phyloP scores from a whole-genome alignment of 2,113 vertebrate species.

The Vanacampus margaritifer region DNA sequence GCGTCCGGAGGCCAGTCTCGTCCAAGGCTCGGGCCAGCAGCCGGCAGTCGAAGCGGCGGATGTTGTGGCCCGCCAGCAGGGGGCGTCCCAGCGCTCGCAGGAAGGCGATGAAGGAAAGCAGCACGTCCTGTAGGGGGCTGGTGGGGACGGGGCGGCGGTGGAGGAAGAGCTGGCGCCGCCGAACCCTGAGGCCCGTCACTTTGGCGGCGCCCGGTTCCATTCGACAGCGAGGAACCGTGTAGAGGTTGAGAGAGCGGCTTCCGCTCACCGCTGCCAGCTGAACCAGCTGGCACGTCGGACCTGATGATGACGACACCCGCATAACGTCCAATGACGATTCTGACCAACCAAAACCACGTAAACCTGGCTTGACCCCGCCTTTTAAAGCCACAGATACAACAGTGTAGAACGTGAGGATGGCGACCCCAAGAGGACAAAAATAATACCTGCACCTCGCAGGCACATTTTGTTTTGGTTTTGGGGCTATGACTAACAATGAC shows the following conservation, averaged over 20 bases:
- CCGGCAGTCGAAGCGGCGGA: conserved; percentile 62
- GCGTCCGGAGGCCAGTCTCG: conserved; percentile 42
- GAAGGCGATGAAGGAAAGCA: conserved; percentile 69
- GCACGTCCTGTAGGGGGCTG: conserved; percentile 57
- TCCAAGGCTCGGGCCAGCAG: conserved; percentile 55
- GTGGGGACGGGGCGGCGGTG: conserved; percentile 53
- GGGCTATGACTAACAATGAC: no score
- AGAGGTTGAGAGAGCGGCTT: conserved; percentile 63
- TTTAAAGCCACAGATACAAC: background rate
- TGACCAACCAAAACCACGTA: background rate
- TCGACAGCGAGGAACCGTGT: conserved; percentile 53
- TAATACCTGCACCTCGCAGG: no score
- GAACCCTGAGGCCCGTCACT: conserved; percentile 65
- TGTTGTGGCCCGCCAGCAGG: conserved; percentile 67
- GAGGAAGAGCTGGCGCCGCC: conserved; percentile 51
- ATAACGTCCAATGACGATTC: background rate
- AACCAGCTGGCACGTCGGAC: conserved; percentile 62
- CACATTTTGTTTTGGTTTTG: no score
- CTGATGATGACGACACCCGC: conserved; percentile 24
- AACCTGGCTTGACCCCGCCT: no score
- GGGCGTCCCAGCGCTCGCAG: conserved; percentile 56
- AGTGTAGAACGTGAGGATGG: no score
- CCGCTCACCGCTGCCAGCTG: conserved; percentile 72
- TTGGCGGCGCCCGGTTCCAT: conserved; percentile 56
- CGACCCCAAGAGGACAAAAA: no score